A percentile compares a stretch with the other conserved stretches of the same genome.
Evolutionary conservation across 1,140 invertebrate species (phyloP).

Genomic region (Saccostrea glomerata): DNA sequence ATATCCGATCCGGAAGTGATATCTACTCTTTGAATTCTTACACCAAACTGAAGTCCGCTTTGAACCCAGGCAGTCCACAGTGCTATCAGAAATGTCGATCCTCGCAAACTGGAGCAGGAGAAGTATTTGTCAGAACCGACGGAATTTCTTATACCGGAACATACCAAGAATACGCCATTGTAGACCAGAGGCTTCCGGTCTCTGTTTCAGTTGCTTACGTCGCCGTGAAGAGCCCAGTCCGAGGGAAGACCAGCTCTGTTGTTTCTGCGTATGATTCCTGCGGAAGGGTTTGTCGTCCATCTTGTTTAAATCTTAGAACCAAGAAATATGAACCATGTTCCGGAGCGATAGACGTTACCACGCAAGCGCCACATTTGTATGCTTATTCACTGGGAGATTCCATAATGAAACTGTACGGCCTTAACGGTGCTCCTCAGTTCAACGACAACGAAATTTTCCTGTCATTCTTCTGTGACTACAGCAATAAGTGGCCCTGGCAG

Average conservation of each 20-base stretch:
- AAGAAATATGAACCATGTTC: constrained; percentile 64
- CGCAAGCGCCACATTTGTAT: constrained; percentile 58
- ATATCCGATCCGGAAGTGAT: constrained; percentile 54
- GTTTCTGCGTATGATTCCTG: constrained; percentile 71
- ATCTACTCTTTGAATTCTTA: constrained; percentile 63
- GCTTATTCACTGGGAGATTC: constrained; percentile 65
- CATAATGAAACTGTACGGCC: constrained; percentile 69
- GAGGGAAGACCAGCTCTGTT: constrained; percentile 49
- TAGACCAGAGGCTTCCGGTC: constrained; percentile 69
- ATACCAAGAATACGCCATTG: constrained; percentile 72
- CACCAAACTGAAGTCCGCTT: constrained; percentile 31
- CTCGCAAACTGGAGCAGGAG: constrained; percentile 59
- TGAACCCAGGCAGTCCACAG: constrained; percentile 45
- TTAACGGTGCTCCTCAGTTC: constrained; percentile 60
- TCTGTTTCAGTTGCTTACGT: constrained; percentile 70
- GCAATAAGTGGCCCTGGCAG: constrained; percentile 53
- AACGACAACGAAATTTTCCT: constrained; percentile 55
- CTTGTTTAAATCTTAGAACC: constrained; percentile 63
- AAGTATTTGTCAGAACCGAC: constrained; percentile 66
- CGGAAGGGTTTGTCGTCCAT: constrained; percentile 69
- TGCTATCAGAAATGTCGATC: constrained; percentile 51
- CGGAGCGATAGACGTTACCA: constrained; percentile 64
- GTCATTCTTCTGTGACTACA: constrained; percentile 57
- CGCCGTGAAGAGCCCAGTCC: constrained; percentile 64
- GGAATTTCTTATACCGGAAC: constrained; percentile 72